Conservation (phyloP, 2,797 vertebrate genomes). For the Ptychobarbus kaznakovi region DNA sequence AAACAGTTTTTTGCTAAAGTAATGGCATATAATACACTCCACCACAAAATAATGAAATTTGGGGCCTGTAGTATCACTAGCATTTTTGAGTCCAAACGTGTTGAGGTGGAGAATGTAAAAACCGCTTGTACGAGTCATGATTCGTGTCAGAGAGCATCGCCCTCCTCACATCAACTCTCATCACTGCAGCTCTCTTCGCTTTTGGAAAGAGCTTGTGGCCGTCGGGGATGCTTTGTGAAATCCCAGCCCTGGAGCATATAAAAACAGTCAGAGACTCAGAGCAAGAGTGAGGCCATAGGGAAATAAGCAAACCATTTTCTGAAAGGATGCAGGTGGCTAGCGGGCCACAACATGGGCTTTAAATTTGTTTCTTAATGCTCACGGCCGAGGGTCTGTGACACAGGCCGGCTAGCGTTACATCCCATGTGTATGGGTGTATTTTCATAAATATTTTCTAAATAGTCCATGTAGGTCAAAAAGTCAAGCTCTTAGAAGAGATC, state of each 20-base stretch:
- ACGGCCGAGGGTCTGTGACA: neutral
- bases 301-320: slow-evolving; percentile 27
- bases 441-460: slow-evolving; percentile 27
- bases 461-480: slow-evolving; percentile 14
- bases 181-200: neutral
- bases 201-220: neutral
- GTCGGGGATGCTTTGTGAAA: slow-evolving; percentile 24
- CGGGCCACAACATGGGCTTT: neutral
- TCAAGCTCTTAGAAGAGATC: slow-evolving; percentile 20
- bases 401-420: neutral
- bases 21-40: neutral
- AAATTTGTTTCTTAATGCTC: slow-evolving; percentile 37
- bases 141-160: slow-evolving; percentile 31
- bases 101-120: slow-evolving; percentile 14
- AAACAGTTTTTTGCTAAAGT: neutral
- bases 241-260: slow-evolving; percentile 26
- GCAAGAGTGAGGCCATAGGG: slow-evolving; percentile 32
- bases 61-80: neutral
- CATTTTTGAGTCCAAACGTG: slow-evolving; percentile 5
- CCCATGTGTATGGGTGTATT: slow-evolving; percentile 18
- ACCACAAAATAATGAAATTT: neutral
- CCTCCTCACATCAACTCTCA: slow-evolving; percentile 31
- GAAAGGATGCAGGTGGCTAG: slow-evolving; percentile 27
- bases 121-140: slow-evolving; percentile 10
- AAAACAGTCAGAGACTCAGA: slow-evolving; percentile 9